Base-by-base conservation (phyloP, 2,888 invertebrate genomes). In the Siphonodentalium dalli region DNA sequence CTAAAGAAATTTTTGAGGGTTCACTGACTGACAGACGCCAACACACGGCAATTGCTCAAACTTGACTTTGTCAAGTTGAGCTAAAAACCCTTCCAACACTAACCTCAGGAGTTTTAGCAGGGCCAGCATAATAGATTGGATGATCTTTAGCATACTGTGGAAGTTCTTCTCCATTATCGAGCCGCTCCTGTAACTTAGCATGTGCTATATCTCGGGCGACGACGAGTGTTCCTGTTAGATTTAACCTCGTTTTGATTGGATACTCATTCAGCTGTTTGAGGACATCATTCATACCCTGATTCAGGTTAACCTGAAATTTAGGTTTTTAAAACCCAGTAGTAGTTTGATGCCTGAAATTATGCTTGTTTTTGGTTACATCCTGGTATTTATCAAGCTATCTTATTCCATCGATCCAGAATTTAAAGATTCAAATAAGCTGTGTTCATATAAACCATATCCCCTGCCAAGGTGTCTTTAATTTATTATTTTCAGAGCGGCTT, bases 171-270 rank as follows among this genome's bases (percentile, higher is more conserved):
- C 80, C 81, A 15, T 54, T 61, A 43, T 80, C 77, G 24, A 82
- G 61, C 33, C 77, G 62, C 57, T 82, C 81, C 57, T 80, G 66
- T 24, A 81, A 61, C 50, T 81, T 81, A 40, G 82, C 80, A 56
- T 82, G 82, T 4, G 81, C 82, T 43, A 82, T 82, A 61, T 82
- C 82, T 38, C 82, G 58, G 3, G 78, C 82, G 11, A 82, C 82
- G n/a, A 82, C 69, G 38, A 82, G 66, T 0, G 82, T 82, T 9
- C 82, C 82, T 1, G 71, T 72, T 31, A 82, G 64, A 55, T 71
- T 75, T 27, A 82, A 62, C 2, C 80, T 55, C 1, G 81, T 81
- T 49, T 66, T 74, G 56, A 81, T 71, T 26, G 79, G 78, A 61
- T 75, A 71, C 41, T 73, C 51, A 48, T 64, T 55, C 38, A 82